These are phyloP conservation scores for Drosophila setifemur DNA, from an alignment of 1,140 invertebrate genomes.

Conservation along the genomic window DNA sequence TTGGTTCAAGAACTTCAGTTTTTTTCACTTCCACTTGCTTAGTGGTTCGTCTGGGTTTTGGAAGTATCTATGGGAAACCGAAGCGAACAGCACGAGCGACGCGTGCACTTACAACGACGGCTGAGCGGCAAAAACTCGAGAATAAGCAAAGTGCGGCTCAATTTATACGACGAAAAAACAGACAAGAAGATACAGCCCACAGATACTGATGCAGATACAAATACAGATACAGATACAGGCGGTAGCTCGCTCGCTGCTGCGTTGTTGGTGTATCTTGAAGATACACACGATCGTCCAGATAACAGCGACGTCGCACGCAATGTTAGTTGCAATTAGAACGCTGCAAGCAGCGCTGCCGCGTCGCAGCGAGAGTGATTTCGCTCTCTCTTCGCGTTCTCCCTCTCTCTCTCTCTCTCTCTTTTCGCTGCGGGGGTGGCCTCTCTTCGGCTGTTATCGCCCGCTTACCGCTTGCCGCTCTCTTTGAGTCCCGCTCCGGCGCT, in stretches of 20 bases:
- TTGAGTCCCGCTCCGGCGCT: constrained; percentile 2
- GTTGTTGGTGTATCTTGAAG: constrained; percentile 54
- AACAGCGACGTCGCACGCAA: constrained; percentile 33
- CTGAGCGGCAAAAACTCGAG: constrained; percentile 77
- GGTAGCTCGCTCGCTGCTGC: constrained; percentile 1
- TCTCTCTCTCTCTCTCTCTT: constrained; percentile 1
- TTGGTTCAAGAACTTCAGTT: background rate
- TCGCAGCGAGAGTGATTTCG: background rate
- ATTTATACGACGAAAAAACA: constrained; percentile 72
- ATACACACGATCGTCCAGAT: constrained; percentile 68
- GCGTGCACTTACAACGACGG: constrained; percentile 73
- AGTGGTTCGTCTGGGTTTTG: background rate
- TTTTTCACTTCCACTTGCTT: constrained; percentile 2
- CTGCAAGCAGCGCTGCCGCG: constrained; percentile 12
- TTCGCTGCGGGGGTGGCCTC: constrained; percentile 19
- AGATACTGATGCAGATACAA: constrained; percentile 12
- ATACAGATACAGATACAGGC: constrained; percentile 18
- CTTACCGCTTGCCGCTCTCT: constrained; percentile 13
- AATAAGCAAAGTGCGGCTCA: constrained; percentile 79
- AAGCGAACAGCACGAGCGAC: constrained; percentile 35
- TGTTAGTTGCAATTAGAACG: constrained; percentile 9
- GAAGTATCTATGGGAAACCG: constrained; percentile 11
- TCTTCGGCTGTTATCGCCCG: constrained; percentile 13
- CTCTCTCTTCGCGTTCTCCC: background rate
- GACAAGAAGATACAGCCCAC: constrained; percentile 64